Conservation (phyloP, 2,888 invertebrate genomes). For the Belgica antarctica region DNA sequence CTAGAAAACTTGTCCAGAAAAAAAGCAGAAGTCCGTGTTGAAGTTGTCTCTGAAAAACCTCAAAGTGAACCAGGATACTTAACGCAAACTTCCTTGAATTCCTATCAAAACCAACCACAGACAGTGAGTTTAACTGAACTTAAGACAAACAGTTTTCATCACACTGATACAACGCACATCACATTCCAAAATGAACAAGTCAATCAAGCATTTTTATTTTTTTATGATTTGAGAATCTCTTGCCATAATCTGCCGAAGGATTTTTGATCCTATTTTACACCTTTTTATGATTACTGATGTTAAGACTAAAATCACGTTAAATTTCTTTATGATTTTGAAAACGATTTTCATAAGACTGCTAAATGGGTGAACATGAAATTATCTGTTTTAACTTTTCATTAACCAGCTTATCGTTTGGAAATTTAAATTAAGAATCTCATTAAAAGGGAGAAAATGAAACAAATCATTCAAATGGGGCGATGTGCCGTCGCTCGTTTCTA, state of each 20-base stretch:
- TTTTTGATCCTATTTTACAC: not conserved
- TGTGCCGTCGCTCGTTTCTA: not conserved
- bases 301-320: slow-evolving; percentile 2
- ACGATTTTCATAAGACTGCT: slow-evolving; percentile 21
- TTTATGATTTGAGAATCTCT: not conserved
- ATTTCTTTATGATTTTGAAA: slow-evolving; percentile 12
- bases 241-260: slow-evolving; percentile 15
- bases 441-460: not conserved
- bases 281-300: too few relatives aligned
- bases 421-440: not conserved
- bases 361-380: slow-evolving; percentile 25
- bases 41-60: too few relatives aligned
- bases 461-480: not conserved
- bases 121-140: too few relatives aligned
- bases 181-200: slow-evolving; percentile 11
- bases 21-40: too few relatives aligned
- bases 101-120: too few relatives aligned
- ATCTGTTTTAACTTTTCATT: not conserved
- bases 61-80: too few relatives aligned
- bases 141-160: too few relatives aligned
- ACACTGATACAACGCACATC: not conserved
- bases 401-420: not conserved
- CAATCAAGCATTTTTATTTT: not conserved
- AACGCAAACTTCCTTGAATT: too few relatives aligned
- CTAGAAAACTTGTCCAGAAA: too few relatives aligned